Evolutionary conservation across 2,113 vertebrate genomes (phyloP), one percentile per base, ranked within the genome.

Genomic region (Thomomys bottae): DNA sequence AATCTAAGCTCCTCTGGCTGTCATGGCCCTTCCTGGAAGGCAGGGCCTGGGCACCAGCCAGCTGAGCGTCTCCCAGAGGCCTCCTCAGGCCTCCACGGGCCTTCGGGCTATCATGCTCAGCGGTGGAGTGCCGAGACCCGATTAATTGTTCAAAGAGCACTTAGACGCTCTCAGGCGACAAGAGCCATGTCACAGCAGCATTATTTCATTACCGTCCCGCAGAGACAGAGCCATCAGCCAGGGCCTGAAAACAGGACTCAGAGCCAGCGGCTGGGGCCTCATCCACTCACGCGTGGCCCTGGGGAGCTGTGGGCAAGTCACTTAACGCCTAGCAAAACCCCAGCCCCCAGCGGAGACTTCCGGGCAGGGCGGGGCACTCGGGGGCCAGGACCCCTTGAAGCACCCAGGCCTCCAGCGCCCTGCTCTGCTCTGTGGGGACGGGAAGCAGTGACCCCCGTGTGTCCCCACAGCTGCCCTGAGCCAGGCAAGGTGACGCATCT

Each of bases 101-200:
- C 63, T 71, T 23, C 30, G 0, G 34, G 80, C 81, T 3, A 6
- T 80, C 17, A 11, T 3, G 6, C 80, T 89, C 61, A 26, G 81
- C 81, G 57, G 12, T 84, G 11, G 70, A 84, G 85, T 21, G 82
- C 66, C 1, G 32, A 64, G 45, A 61, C 23, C 84, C 54, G 92
- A 96, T 95, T 97, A 96, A 96, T 95, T 94, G 96, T 93, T 78
- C 63, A 79, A 75, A 88, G 95, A 97, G 96, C 96, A 96, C 95
- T 96, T 94, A 96, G 96, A 96, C 94, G 77, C 96, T 96, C 92
- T 95, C 88, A 81, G 96, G 96, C 73, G 94, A 95, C 94, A 92
- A 95, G 94, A 90, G 66, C 83, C 18, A 0, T 94, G 96, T 96
- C 92, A 10, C 71, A 36, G 32, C 45, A 45, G 68, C 92, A 93